Percentiles rank a stretch among this genome's conserved stretches.
These are phyloP conservation scores for Catamblyrhynchus diadema DNA, from an alignment of 2,797 vertebrate genomes.

Conservation along the genomic window DNA sequence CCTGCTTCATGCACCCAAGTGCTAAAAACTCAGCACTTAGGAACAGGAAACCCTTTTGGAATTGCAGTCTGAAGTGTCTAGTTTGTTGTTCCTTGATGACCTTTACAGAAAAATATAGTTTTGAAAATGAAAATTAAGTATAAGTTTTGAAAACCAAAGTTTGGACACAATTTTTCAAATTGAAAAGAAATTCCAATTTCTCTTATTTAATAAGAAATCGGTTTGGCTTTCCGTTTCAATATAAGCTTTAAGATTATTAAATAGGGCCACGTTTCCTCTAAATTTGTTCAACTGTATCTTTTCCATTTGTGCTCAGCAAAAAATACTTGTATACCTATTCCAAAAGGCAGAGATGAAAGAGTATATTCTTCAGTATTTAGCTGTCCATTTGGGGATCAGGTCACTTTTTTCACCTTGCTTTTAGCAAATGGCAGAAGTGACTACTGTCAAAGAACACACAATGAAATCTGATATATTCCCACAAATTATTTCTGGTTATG, in stretches of 20 bases:
- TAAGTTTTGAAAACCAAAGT: background rate
- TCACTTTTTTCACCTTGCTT: background rate
- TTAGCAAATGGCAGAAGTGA: background rate
- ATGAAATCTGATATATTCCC: background rate
- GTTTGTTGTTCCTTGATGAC: background rate
- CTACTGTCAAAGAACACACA: background rate
- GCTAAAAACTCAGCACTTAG: background rate
- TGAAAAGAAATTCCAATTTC: background rate
- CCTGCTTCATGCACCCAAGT: background rate
- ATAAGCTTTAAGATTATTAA: background rate
- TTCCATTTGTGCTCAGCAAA: background rate
- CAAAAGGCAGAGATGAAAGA: background rate
- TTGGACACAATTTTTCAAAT: background rate
- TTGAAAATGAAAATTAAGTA: background rate
- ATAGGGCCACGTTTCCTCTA: background rate
- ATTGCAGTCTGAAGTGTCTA: background rate
- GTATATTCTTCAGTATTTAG: background rate
- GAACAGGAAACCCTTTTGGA: background rate
- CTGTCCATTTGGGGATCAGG: background rate
- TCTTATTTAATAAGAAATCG: background rate
- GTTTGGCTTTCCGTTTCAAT: background rate
- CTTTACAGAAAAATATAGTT: background rate
- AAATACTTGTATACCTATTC: background rate
- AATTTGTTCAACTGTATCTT: background rate
- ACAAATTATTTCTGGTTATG: slow-evolving; percentile 8